Evolutionary conservation across 2,888 invertebrate species (phyloP), one percentile per base, ranked within the genome.

Genomic region (Brachypterus glaber): DNA sequence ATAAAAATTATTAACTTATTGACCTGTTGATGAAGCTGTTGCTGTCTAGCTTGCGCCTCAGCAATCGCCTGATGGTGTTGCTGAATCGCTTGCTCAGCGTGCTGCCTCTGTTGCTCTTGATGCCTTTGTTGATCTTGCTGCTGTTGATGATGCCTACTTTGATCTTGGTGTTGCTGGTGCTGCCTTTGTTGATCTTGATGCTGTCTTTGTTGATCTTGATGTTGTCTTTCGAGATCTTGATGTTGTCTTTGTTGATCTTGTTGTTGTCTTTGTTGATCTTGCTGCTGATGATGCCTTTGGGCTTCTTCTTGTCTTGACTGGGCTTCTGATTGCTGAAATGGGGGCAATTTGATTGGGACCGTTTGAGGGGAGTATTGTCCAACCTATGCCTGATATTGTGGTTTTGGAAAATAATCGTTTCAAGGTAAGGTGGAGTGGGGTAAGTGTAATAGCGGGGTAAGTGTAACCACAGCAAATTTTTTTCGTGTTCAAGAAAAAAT

Each of bases 21-120:
- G 48, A 67, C 63, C 42, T 70, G 68, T 39, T 67, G 69, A 45
- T 72, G 72, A 48, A 72, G 68, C 47, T 67, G 59, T 37, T 59
- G 59, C 43, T 62, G 58, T 49, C 69, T 64, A 47, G 67, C 70
- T 49, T 70, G 68, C 47, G 69, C 67, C 41, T 59, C 59, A 17
- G 56, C 59, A 45, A 61, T 55, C 45, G 58, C 54, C 37, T 60
- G 60, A 39, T 58, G 59, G 45, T 59, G 60, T 34, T 59, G 59
- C 31, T 59, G 58, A 17, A 58, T 49, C 33, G 62, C 58, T 44
- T 55, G 54, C 37, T 55, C 58, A 5, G 21, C 21, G 39, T 63
- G 56, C 41, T 58, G 58, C 41, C 39, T 48, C 49, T 42, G 45
- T 39, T 48, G 61, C 41, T 63, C 63, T 44, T 67, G 58, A 48